phyloP scores from a whole-genome alignment of 2,888 invertebrate genomes.

The Electrophaes corylata region DNA sequence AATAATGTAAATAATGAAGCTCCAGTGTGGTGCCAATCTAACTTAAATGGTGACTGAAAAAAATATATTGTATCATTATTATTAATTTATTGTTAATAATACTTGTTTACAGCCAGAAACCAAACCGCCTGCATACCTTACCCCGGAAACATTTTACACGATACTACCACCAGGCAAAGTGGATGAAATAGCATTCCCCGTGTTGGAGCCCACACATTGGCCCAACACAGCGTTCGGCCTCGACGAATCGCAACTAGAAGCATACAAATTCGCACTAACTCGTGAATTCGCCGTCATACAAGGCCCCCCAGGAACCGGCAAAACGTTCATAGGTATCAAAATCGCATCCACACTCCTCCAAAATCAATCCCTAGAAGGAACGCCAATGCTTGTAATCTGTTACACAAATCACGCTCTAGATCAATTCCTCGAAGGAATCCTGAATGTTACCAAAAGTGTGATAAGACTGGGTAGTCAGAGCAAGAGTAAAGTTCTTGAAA shows the following conservation, averaged over 20 bases:
- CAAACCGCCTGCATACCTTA: conserved; percentile 68
- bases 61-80: no score
- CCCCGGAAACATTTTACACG: conserved; percentile 60
- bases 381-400: conserved; percentile 90
- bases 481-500: conserved; percentile 81
- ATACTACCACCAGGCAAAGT: conserved; percentile 47
- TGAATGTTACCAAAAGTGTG: conserved; percentile 83
- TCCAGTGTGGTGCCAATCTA: no score
- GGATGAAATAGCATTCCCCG: conserved; percentile 60
- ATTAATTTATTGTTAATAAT: no score
- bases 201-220: conserved; percentile 70
- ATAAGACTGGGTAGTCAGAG: conserved; percentile 89
- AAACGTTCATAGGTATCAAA: conserved; percentile 91
- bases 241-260: conserved; percentile 87
- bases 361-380: conserved; percentile 83
- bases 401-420: conserved; percentile 95
- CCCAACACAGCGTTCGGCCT: conserved; percentile 78
- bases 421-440: conserved; percentile 90
- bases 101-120: conserved; percentile 67
- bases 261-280: conserved; percentile 87
- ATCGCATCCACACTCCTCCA: conserved; percentile 87
- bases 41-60: no score
- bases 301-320: conserved; percentile 95
- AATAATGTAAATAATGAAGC: no score
- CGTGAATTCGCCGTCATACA: conserved; percentile 91